These are phyloP conservation scores for Bolinopsis microptera DNA, from an alignment of 37 sponge, comb jelly and placozoan genomes.

Conservation along the genomic window DNA sequence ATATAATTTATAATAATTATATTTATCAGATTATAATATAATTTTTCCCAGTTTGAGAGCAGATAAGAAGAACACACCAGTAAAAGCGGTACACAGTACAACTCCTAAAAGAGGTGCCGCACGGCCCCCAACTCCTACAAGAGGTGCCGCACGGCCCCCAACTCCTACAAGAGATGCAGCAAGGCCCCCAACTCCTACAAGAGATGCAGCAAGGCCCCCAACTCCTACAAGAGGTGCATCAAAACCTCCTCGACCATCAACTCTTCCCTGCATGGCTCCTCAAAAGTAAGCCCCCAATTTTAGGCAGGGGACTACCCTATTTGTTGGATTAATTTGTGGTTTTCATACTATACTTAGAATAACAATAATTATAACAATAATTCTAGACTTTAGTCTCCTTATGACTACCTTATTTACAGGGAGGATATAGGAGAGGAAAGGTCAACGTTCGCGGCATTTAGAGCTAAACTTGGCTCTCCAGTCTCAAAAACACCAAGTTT, in stretches of 20 bases:
- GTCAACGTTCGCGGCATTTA: neutral
- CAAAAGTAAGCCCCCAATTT: neutral
- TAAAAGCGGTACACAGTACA: neutral
- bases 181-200: neutral
- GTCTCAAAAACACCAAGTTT: neutral
- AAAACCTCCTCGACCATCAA: neutral
- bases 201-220: neutral
- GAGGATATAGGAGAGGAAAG: neutral
- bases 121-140: neutral
- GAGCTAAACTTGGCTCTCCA: neutral
- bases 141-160: too few species aligned
- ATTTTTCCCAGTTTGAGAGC: neutral
- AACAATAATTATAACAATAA: too few species aligned
- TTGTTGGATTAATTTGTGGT: too few species aligned
- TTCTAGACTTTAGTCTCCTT: too few species aligned
- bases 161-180: neutral
- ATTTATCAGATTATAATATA: neutral
- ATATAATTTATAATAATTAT: too few species aligned
- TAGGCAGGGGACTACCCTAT: too few species aligned
- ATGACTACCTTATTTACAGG: too few species aligned
- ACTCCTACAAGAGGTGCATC: neutral
- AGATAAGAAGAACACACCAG: neutral
- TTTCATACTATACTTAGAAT: too few species aligned
- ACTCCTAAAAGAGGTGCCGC: too few species aligned
- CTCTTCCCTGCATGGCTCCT: slow-evolving; percentile 31